Evolutionary conservation across 2,888 invertebrate species (phyloP).

Genomic region (Agrochola lota): DNA sequence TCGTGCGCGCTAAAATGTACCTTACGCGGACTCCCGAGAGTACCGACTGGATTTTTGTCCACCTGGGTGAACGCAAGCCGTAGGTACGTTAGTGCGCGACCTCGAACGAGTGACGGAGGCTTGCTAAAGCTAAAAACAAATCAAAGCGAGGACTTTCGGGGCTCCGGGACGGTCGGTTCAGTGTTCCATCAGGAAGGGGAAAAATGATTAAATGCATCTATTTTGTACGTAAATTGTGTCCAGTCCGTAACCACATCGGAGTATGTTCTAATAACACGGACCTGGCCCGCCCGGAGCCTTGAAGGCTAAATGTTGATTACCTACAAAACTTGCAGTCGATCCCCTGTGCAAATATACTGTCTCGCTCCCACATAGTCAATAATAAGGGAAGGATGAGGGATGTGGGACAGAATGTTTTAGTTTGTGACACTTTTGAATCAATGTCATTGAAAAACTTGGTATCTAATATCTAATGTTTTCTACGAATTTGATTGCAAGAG

Average conservation of each 20-base stretch:
- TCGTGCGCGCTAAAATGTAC: too few relatives aligned
- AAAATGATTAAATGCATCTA: neutral
- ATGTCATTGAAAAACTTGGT: neutral
- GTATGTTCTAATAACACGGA: neutral
- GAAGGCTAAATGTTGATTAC: conserved; percentile 5
- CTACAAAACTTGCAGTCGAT: conserved; percentile 3
- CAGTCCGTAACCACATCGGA: neutral
- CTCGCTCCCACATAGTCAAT: neutral
- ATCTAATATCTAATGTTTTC: neutral
- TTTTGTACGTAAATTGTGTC: neutral
- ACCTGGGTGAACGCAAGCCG: too few relatives aligned
- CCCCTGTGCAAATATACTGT: neutral
- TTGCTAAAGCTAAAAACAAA: neutral
- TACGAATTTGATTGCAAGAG: neutral
- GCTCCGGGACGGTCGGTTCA: neutral
- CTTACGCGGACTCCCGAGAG: too few relatives aligned
- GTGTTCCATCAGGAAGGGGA: neutral
- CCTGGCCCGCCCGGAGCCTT: neutral
- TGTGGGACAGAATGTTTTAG: neutral
- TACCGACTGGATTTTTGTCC: too few relatives aligned
- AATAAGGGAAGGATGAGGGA: neutral
- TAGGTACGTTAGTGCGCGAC: too few relatives aligned
- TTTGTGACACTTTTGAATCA: conserved; percentile 26
- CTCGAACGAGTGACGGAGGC: too few relatives aligned
- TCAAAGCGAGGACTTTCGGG: neutral